Evolutionary conservation across 2,797 vertebrate genomes (phyloP), one percentile per base, ranked within the genome.

Genomic region (Huso huso): DNA sequence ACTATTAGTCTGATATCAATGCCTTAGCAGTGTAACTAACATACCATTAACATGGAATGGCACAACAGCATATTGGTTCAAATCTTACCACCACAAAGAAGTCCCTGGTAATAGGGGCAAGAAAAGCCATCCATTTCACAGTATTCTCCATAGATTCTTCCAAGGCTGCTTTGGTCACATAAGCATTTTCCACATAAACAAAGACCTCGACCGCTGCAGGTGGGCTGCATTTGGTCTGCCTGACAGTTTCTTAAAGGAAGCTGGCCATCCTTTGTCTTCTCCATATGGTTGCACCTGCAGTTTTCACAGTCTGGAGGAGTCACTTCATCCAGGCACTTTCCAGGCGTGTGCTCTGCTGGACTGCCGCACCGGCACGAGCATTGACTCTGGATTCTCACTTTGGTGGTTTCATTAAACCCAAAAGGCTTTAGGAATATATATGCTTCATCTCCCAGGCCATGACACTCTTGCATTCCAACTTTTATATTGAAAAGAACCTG

Each of bases 71-170:
- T 37, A 37, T 37, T 37, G 37, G 37, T 37, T 37, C 4, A 37
- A 37, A 71, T 6, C 88, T 86, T 81, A 99, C 96, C 95, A 81
- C 89, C 94, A 82, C 96, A 99, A 61, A 92, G 65, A 51, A 78
- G 79, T 18, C 93, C 95, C 37, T 83, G 77, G 58, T 91, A 68
- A 70, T 98, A 95, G 0, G 92, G 87, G 72, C 96, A 99, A 68
- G 96, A 98, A 83, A 96, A 98, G 75, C 95, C 90, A 55, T 99
- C 96, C 69, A 88, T 92, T 83, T 98, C 92, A 68, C 96, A 99
- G 85, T 94, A 90, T 82, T 88, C 91, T 72, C 96, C 96, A 37
- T 93, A 93, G 2, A 96, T 77, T 61, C 76, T 87, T 69, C 95
- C 95, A 7, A 96, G 86, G 65, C 88, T 89, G 79, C 78, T 93